Conservation (phyloP, 2,113 vertebrate species). For the Dipodomys ordii region DNA sequence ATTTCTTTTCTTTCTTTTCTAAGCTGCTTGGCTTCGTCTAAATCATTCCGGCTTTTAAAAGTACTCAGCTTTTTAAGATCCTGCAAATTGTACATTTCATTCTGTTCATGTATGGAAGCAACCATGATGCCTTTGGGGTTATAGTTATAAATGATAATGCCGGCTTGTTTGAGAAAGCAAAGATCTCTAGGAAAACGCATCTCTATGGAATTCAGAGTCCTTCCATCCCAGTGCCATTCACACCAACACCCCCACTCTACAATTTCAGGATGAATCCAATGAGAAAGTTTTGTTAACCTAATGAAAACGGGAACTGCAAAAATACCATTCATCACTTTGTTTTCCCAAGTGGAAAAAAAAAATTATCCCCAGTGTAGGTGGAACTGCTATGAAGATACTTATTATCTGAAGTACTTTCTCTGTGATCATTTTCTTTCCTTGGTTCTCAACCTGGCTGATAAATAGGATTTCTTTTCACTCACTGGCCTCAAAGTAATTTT, state of each 20-base stretch:
- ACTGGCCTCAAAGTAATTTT: not conserved
- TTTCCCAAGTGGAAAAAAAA: not conserved
- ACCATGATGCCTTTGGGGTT: conserved; percentile 68
- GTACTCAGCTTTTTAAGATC: conserved; percentile 44
- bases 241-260: not conserved
- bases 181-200: conserved; percentile 62
- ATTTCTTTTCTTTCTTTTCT: not conserved
- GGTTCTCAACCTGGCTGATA: no score
- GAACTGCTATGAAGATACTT: not conserved
- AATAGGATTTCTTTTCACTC: not conserved
- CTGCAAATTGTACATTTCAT: conserved; percentile 65
- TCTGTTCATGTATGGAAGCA: conserved; percentile 63
- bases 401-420: not conserved
- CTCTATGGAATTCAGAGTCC: conserved; percentile 44
- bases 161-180: conserved; percentile 63
- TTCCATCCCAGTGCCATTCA: not conserved
- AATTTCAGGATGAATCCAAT: not conserved
- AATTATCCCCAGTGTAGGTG: not conserved
- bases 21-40: conserved; percentile 42
- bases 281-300: not conserved
- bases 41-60: conserved; percentile 63
- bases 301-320: not conserved
- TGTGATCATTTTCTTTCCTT: not conserved
- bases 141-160: conserved; percentile 64
- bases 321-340: not conserved